Base-by-base conservation (phyloP, 2,888 invertebrate species). In the Orthonevra nobilis region DNA sequence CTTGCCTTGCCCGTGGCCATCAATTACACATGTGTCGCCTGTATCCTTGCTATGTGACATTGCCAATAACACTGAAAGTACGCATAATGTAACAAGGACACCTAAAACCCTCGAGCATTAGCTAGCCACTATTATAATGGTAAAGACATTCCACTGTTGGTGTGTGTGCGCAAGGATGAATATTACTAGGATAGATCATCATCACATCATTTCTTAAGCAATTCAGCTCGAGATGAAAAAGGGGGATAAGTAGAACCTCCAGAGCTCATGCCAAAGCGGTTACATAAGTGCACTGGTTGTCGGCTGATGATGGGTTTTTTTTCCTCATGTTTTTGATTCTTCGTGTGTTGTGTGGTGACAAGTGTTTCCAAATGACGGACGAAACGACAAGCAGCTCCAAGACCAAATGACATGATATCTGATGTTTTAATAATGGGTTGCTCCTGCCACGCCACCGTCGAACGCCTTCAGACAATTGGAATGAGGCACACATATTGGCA, bases 341-440 rank as follows among this genome's bases (percentile, higher is more conserved):
- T n/a, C 20, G 32, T 60, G 42, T 20, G 19, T 17, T n/a, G n/a
- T 7, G 1, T 20, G 40, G 50, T 20, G 23, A 66, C 56, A 56
- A 66, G 66, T 66, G 56, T 66, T 46, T 19, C 58, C 32, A 68
- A 58, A 58, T 68, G 38, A 58, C 58, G 42, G 46, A n/a, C n/a
- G n/a, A n/a, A n/a, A 23, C 56, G 48, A 68, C 46, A 9, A 36
- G 2, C 48, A 38, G 12, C 23, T 40, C 19, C 9, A 69, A 44
- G 17, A 52, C 40, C 44, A 52, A 54, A 52, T 52, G 63, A 63
- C 63, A 72, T 54, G 32, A 63, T 40, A 63, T 72, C 48, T 63
- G 63, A 72, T 70, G 61, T 48, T 48, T 32, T 63, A 56, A 48
- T 63, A 72, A 72, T 72, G 40, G 32, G 23, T 48, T 46, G 17